These are phyloP conservation scores for Mamestra configurata DNA, from an alignment of 1,140 invertebrate genomes.

Conservation along the genomic window DNA sequence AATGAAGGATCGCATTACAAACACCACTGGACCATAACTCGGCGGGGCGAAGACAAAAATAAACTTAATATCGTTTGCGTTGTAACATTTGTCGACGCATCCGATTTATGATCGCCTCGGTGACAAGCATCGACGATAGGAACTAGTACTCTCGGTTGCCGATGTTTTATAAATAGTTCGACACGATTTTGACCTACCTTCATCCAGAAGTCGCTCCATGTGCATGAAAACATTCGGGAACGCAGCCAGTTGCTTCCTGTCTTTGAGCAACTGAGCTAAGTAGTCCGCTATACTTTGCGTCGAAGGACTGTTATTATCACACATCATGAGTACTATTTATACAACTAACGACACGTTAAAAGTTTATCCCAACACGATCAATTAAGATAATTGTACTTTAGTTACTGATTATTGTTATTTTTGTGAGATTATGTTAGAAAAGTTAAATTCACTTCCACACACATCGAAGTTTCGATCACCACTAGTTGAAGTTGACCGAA, in stretches of 20 bases:
- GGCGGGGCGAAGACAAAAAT: constrained; percentile 86
- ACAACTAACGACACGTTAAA: constrained; percentile 85
- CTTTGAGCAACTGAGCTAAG: constrained; percentile 99
- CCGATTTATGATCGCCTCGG: constrained; percentile 78
- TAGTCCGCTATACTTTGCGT: constrained; percentile 99
- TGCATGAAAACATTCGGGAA: constrained; percentile 99
- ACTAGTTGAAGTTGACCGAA: constrained; percentile 87
- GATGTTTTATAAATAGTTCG: constrained; percentile 64
- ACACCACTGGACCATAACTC: constrained; percentile 87
- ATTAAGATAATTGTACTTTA: constrained; percentile 83
- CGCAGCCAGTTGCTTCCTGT: constrained; percentile 99
- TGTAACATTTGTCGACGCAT: constrained; percentile 83
- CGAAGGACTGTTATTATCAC: constrained; percentile 92
- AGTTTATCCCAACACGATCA: constrained; percentile 80
- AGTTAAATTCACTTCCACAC: constrained; percentile 87
- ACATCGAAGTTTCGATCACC: constrained; percentile 87
- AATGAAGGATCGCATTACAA: constrained; percentile 86
- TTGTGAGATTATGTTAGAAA: constrained; percentile 87
- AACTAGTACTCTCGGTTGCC: constrained; percentile 56
- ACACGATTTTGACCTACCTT: constrained; percentile 93
- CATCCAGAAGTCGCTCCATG: constrained; percentile 99
- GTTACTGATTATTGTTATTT: constrained; percentile 85
- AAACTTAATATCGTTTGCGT: constrained; percentile 87
- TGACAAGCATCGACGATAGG: constrained; percentile 71
- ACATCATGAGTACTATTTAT: constrained; percentile 89